Evolutionary conservation across 2,888 invertebrate species (phyloP), one percentile per base, ranked within the genome.

Genomic region (Philereme vetulata): DNA sequence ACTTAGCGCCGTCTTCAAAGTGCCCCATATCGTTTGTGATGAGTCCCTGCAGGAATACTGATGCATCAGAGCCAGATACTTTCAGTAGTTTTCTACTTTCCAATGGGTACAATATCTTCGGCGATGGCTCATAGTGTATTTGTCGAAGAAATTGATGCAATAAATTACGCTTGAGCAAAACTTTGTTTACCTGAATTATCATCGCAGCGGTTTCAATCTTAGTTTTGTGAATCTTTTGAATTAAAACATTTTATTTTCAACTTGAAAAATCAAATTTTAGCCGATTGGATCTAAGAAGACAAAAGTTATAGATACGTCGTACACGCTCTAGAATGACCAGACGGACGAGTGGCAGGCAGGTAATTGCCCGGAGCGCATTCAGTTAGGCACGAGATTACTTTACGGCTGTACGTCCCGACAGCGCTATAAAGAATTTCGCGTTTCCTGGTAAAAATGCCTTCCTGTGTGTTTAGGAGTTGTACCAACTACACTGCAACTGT

Each of bases 21-120:
- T 96, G 96, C 32, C 90, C 87, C 83, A 98, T 96, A 85, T 99
- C 98, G 82, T 98, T 98, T 0, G 99, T 99, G 45, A 98, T 95
- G 10, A 99, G 93, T 9, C 98, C 99, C 90, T 99, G 99, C 8
- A 99, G 91, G 78, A 97, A 98, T 40, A 77, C 82, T 38, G 81
- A 66, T 34, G 86, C 80, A 68, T 91, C 91, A 52, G 72, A 67
- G 21, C 91, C 91, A 45, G 74, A 74, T 51, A 91, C 72, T 76
- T 80, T 84, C 21, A 92, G 62, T 62, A 91, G 68, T 66, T 76
- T 81, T 66, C 85, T 81, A 72, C 74, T 86, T 72, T 80, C 72
- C 62, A 92, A 66, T 5, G 90, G 89, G 67, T 84, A 84, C 51
- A 89, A 70, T 42, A 79, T 65, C 60, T 80, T 84, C n/a, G 64